Evolutionary conservation across 2,888 invertebrate genomes (phyloP).

Genomic region (Volucella bombylans): DNA sequence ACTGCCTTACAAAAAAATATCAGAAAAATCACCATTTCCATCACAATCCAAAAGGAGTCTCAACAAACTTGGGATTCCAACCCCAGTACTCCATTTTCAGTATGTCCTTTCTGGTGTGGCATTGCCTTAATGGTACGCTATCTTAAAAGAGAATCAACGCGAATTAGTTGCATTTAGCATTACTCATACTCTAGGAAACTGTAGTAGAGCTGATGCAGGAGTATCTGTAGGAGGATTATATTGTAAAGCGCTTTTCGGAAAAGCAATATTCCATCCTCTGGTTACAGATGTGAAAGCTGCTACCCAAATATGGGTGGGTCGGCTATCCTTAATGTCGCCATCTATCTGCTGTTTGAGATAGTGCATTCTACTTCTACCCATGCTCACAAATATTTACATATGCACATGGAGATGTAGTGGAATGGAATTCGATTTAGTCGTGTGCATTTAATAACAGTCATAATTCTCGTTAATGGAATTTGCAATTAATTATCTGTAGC

Average conservation of each 20-base stretch:
- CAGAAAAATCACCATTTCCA: too few species aligned
- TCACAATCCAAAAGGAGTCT: too few species aligned
- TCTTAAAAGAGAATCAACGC: conserved; percentile 18
- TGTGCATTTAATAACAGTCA: conserved; percentile 43
- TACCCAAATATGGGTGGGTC: background rate
- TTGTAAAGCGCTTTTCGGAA: background rate
- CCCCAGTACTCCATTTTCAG: too few species aligned
- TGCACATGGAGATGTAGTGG: background rate
- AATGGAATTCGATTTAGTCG: conserved; percentile 47
- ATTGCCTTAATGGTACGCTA: background rate
- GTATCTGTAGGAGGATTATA: background rate
- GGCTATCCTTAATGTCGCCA: background rate
- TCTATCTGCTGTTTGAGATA: background rate
- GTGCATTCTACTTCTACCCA: background rate
- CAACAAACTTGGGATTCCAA: too few species aligned
- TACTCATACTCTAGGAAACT: background rate
- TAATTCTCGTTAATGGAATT: conserved; percentile 49
- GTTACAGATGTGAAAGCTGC: background rate
- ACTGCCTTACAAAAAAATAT: too few species aligned
- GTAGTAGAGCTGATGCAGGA: background rate
- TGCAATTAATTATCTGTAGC: conserved; percentile 38
- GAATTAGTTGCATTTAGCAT: conserved; percentile 29
- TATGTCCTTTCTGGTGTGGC: too few species aligned
- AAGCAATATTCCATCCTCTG: background rate
- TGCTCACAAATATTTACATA: background rate